Evolutionary conservation across 2,888 invertebrate species (phyloP).

Genomic region (Papilio elwesi): DNA sequence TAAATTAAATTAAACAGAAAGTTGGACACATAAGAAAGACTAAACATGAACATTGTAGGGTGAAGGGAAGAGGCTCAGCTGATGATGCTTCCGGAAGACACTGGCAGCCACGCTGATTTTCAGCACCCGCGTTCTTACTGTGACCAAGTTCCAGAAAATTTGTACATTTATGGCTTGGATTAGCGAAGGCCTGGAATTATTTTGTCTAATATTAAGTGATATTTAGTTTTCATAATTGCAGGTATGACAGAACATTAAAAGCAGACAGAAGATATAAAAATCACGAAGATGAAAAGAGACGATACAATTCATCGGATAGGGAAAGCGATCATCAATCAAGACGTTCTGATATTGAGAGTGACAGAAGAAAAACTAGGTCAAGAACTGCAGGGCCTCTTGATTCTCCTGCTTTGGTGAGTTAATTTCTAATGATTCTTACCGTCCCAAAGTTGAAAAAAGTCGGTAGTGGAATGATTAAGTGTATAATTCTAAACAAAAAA

Average conservation of each 20-base stretch:
- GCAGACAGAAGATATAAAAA: slow-evolving; percentile 66
- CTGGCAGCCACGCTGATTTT: too few species aligned
- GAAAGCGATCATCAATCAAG: slow-evolving; percentile 72
- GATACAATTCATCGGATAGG: slow-evolving; percentile 84
- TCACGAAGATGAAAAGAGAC: slow-evolving; percentile 74
- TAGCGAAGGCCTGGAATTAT: too few species aligned
- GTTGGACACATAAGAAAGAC: too few species aligned
- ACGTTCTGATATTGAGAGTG: slow-evolving; percentile 70
- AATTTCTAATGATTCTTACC: slow-evolving; percentile 12
- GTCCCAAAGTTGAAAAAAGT: too few species aligned
- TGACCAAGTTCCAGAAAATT: too few species aligned
- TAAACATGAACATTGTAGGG: too few species aligned
- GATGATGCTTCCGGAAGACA: too few species aligned
- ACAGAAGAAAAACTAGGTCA: slow-evolving; percentile 64
- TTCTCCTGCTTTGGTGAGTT: slow-evolving; percentile 77
- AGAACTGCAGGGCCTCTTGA: slow-evolving; percentile 70
- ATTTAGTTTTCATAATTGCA: slow-evolving; percentile 41
- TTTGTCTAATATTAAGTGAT: background rate
- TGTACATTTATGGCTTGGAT: too few species aligned
- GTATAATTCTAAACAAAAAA: background rate
- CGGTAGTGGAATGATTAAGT: too few species aligned
- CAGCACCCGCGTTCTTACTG: too few species aligned
- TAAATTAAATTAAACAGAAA: too few species aligned
- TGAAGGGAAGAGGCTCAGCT: too few species aligned
- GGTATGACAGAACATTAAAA: slow-evolving; percentile 65